These are phyloP conservation scores for Oreohelix idahoensis DNA, from an alignment of 1,140 invertebrate genomes.

Conservation along the genomic window DNA sequence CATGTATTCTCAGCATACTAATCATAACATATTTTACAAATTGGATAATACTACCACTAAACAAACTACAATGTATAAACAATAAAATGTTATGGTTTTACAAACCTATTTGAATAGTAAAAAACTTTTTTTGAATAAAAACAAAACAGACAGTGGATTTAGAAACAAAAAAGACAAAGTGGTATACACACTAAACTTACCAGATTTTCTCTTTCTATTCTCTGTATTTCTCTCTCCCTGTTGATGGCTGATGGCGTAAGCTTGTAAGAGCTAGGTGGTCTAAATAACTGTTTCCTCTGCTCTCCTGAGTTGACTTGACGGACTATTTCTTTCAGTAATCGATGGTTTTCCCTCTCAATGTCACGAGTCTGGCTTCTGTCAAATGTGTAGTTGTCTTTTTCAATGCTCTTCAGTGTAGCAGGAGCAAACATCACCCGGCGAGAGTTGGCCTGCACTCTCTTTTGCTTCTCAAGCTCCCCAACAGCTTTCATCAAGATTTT, in stretches of 20 bases:
- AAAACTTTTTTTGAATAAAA: too few relatives aligned
- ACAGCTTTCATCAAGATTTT: conserved; percentile 70
- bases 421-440: conserved; percentile 66
- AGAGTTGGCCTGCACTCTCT: conserved; percentile 56
- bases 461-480: conserved; percentile 66
- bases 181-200: conserved; percentile 56
- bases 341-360: conserved; percentile 70
- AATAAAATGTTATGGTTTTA: too few relatives aligned
- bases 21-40: too few relatives aligned
- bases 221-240: conserved; percentile 70
- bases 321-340: conserved; percentile 67
- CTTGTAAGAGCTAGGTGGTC: conserved; percentile 45
- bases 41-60: too few relatives aligned
- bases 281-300: conserved; percentile 41
- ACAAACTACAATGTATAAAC: too few relatives aligned
- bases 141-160: neutral
- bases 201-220: conserved; percentile 74
- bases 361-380: conserved; percentile 54
- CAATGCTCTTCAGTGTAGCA: conserved; percentile 41
- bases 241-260: conserved; percentile 71
- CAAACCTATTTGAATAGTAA: too few relatives aligned
- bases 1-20: too few relatives aligned
- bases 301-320: conserved; percentile 51
- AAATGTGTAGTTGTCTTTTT: conserved; percentile 64
- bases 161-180: neutral